Evolutionary conservation across 53 echinoderm and acorn worm species (phyloP).

Genomic region (Paracentrotus lividus): DNA sequence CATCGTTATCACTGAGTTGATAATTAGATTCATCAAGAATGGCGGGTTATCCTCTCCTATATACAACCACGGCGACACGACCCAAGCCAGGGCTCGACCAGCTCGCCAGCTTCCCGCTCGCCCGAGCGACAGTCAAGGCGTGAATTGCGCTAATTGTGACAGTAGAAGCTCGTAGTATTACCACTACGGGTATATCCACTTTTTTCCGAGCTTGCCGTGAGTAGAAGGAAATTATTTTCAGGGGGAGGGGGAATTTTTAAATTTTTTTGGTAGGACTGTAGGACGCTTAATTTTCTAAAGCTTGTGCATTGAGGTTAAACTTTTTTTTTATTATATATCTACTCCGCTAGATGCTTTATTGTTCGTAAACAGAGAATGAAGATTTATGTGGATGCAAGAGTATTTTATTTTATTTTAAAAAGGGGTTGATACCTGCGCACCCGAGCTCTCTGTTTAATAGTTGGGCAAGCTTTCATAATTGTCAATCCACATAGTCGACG

Average conservation of each 20-base stretch:
- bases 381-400: background rate
- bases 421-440: background rate
- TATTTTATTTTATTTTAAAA: too few species aligned
- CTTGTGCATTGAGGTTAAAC: background rate
- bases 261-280: background rate
- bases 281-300: too few species aligned
- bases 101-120: slow-evolving; percentile 42
- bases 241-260: background rate
- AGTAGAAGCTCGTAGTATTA: slow-evolving; percentile 40
- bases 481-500: slow-evolving; percentile 19
- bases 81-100: background rate
- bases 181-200: slow-evolving; percentile 6
- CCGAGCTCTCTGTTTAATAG: background rate
- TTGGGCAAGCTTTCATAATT: background rate
- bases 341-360: background rate
- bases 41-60: slow-evolving; percentile 53
- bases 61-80: background rate
- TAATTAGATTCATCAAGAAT: slow-evolving; percentile 54
- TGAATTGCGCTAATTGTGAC: slow-evolving; percentile 56
- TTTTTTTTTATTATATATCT: background rate
- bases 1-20: slow-evolving; percentile 66
- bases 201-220: background rate
- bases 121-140: slow-evolving; percentile 19
- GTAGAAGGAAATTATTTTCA: background rate
- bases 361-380: background rate